Base-by-base conservation (phyloP, 2,113 vertebrate species). In the Indri indri region DNA sequence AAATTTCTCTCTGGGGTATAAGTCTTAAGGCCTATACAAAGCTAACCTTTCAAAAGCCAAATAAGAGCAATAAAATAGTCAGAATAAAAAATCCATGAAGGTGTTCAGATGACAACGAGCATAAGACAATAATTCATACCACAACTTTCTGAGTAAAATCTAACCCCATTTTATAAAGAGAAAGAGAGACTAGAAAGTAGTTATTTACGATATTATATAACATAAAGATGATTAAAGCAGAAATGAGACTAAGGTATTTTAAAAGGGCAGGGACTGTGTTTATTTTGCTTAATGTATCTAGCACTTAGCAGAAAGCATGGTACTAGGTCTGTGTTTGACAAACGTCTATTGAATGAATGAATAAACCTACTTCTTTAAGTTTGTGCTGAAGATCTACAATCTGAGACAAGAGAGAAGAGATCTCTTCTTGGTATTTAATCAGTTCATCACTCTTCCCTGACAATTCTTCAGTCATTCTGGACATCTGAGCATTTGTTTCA, bases 341-440 rank as follows among this genome's bases (percentile, higher is more conserved):
- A 90, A 40, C 16, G 40, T 63, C 23, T 65, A 14, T 0, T 92
- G 70, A 90, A 65, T 32, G 27, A 86, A 50, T 57, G 54, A 86
- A 84, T 8, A 23, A 68, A 86, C 88, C 30, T 54, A 98, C 99
- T 98, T 99, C 99, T 98, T 99, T 99, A 89, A 99, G 98, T 96
- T 99, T 98, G 96, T 99, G 99, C 11, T 99, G 99, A 86, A 99
- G 99, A 93, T 99, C 99, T 3, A 99, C 99, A 14, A 99, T 99
- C 98, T 99, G 99, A 37, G 99, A 99, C 81, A 99, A 98, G 80
- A 99, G 98, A 92, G 99, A 99, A 25, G 99, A 99, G 65, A 99
- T 99, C 97, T 99, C 99, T 97, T 99, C 99, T 98, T 99, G 99
- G 97, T 99, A 99, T 42, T 98, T 98, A 91, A 99, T 97, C 95